Evolutionary conservation across 2,113 vertebrate species (phyloP).

Genomic region (Sciurus niger): DNA sequence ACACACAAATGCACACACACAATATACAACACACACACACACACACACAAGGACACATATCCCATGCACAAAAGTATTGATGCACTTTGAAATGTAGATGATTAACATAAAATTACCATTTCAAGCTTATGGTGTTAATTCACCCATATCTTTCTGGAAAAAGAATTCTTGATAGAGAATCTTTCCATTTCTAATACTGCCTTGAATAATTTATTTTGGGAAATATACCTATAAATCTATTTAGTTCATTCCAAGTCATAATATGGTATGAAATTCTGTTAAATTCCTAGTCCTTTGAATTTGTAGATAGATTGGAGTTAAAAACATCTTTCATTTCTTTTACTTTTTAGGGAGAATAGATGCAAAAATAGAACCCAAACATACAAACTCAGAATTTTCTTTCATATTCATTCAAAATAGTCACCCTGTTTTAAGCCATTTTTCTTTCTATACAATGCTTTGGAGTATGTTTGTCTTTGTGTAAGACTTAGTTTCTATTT

Average conservation of each 20-base stretch:
- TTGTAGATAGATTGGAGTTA: background rate
- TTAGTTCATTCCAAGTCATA: background rate
- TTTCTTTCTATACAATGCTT: background rate
- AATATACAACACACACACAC: background rate
- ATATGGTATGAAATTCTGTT: constrained; percentile 18
- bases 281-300: constrained; percentile 42
- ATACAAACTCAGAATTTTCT: constrained; percentile 21
- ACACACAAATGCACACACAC: background rate
- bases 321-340: constrained; percentile 53
- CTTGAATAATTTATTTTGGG: constrained; percentile 68
- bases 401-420: background rate
- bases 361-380: background rate
- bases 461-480: constrained; percentile 15
- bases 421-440: background rate
- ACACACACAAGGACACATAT: background rate
- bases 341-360: constrained; percentile 19
- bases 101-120: constrained; percentile 81
- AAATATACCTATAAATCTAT: constrained; percentile 61
- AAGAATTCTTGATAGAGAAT: constrained; percentile 61
- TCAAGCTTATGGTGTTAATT: constrained; percentile 75
- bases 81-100: constrained; percentile 55
- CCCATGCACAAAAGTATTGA: constrained; percentile 34
- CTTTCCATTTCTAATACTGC: constrained; percentile 65
- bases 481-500: background rate
- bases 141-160: constrained; percentile 66